Evolutionary conservation across 2,888 invertebrate genomes (phyloP).

Genomic region (Camptogramma bilineatum): DNA sequence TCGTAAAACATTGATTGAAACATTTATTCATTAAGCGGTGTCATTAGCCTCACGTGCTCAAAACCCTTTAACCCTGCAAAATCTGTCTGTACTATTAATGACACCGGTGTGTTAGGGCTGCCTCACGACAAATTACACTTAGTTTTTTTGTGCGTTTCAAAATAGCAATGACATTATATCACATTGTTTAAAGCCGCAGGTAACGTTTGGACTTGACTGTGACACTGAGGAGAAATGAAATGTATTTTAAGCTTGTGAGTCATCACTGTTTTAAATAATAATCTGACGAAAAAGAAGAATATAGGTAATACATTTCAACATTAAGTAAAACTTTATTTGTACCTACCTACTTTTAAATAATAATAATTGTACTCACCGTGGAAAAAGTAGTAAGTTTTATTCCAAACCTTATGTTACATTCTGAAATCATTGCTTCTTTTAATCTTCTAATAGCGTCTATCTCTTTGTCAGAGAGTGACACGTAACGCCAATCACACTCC

Average conservation of each 20-base stretch:
- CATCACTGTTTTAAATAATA: too few relatives aligned
- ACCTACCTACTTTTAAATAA: too few relatives aligned
- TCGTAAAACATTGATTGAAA: slow-evolving; percentile 30
- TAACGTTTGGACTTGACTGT: too few relatives aligned
- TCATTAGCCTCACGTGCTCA: slow-evolving; percentile 24
- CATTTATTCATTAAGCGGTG: slow-evolving; percentile 21
- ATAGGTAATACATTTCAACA: too few relatives aligned
- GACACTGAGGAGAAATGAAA: too few relatives aligned
- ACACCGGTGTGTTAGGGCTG: slow-evolving; percentile 39
- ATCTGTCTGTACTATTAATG: slow-evolving; percentile 34
- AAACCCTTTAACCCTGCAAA: slow-evolving; percentile 39
- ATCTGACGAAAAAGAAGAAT: too few relatives aligned
- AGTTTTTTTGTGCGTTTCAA: neutral
- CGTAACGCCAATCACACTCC: slow-evolving; percentile 11
- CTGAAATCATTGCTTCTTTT: neutral
- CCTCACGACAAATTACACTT: neutral
- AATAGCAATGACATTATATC: neutral
- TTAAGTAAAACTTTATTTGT: too few relatives aligned
- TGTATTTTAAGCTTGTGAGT: too few relatives aligned
- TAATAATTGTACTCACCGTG: too few relatives aligned
- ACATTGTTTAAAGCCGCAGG: too few relatives aligned
- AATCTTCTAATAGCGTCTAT: neutral
- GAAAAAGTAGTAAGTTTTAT: too few relatives aligned
- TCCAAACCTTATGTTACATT: neutral
- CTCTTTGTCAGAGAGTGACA: slow-evolving; percentile 1